These are phyloP conservation scores for Onychorhynchus coronatus DNA, from an alignment of 2,113 vertebrate genomes.

Conservation along the genomic window DNA sequence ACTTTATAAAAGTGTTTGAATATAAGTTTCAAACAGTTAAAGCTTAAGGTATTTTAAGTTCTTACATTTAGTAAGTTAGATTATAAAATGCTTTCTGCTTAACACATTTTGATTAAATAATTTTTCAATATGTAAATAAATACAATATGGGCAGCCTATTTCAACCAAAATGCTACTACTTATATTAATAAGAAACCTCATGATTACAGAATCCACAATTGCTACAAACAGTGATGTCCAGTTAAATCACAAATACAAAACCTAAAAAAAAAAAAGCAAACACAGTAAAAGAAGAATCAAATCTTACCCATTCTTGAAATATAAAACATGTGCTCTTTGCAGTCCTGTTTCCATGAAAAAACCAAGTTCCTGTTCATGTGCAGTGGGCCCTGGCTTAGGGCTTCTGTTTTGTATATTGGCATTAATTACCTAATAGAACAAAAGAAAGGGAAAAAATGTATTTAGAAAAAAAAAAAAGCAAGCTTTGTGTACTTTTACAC, in stretches of 20 bases:
- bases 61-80: not conserved
- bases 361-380: constrained; percentile 95
- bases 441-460: not conserved
- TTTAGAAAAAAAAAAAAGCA: not conserved
- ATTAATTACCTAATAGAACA: constrained; percentile 79
- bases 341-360: constrained; percentile 98
- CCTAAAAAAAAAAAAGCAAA: not conserved
- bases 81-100: not conserved
- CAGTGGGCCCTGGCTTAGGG: constrained; percentile 90
- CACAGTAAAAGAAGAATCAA: not conserved
- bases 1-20: not conserved
- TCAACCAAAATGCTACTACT: not conserved
- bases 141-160: not conserved
- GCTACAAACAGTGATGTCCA: not conserved
- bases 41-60: not conserved
- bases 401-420: constrained; percentile 95
- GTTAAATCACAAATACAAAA: not conserved
- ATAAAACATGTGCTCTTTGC: constrained; percentile 96
- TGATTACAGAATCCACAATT: not conserved
- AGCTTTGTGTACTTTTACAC: not conserved
- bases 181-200: not conserved
- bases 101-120: not conserved
- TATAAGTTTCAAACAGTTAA: not conserved
- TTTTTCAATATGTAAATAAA: not conserved
- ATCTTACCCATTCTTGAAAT: constrained; percentile 97